Base-by-base conservation (phyloP, 2,797 vertebrate species). In the Acanthurus lineatus region DNA sequence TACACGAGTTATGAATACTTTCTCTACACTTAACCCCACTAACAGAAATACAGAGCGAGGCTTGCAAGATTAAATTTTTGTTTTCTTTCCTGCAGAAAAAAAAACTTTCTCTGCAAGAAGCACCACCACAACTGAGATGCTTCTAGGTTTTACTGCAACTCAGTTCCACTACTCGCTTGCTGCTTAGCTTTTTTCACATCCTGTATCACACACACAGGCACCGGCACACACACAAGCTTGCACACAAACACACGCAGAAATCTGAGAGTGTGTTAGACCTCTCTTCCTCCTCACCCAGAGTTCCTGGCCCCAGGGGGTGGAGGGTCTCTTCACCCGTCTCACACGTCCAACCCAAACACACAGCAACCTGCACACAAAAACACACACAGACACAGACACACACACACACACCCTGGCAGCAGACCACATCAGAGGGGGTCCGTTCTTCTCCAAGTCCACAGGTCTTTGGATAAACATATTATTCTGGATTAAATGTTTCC, bases 401-500 rank as follows among this genome's bases (percentile, higher is more conserved):
- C 53, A 49, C 40, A 78, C 51, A 79, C 69, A 83, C 76, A 85
- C 91, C 25, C 89, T 88, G 86, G 91, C 89, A 89, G 87, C 82
- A 84, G 81, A 92, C 92, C 92, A 94, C 93, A 93, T 94, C 90
- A 93, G 91, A 92, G 87, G 91, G 87, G 91, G 93, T 92, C 91
- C 91, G 89, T 93, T 92, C 88, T 86, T 88, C 81, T 44, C 72
- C 56, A 76, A 86, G 87, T 91, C 90, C 91, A 81, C 91, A 87
- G 91, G 88, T 94, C 90, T 92, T 84, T 94, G 79, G 81, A 91
- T 89, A 94, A 95, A 95, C 94, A 94, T 91, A 93, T 95, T 93
- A 93, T 91, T 94, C 92, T 94, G 91, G 90, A 95, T 95, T 92
- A 93, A 95, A 95, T 94, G 91, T 94, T 95, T 95, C 92, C 93